Conservation (phyloP, 2,797 vertebrate species). For the Centroberyx gerrardi region DNA sequence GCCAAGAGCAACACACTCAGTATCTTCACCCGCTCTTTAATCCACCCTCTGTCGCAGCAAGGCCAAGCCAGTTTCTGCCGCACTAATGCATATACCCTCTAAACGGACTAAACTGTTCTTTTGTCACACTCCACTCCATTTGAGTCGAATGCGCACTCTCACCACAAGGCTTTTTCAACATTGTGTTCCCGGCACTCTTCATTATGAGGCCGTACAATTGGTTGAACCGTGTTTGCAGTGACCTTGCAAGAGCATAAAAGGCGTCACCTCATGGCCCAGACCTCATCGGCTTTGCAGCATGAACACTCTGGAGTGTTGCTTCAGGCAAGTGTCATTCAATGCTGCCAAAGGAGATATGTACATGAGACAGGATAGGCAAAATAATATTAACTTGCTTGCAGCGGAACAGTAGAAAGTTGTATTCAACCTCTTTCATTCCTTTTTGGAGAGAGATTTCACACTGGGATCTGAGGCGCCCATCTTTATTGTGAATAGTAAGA, state of each 20-base stretch:
- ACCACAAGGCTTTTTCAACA: neutral
- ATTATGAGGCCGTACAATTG: neutral
- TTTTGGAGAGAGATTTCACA: neutral
- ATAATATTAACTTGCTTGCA: neutral
- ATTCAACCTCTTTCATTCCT: neutral
- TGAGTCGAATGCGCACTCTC: too few relatives aligned
- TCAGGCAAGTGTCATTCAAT: neutral
- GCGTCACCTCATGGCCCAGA: too few relatives aligned
- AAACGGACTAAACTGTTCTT: neutral
- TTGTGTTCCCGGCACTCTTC: neutral
- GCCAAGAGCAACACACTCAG: neutral
- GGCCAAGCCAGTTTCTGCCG: slow-evolving; percentile 1
- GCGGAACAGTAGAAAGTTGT: neutral
- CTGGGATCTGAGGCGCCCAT: neutral
- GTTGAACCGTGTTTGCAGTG: neutral
- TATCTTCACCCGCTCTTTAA: neutral
- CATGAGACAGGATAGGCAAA: neutral
- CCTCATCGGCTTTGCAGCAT: neutral
- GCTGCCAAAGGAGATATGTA: neutral
- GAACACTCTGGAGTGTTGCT: neutral
- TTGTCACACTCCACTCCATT: neutral
- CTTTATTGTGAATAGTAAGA: neutral
- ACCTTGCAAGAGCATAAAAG: neutral
- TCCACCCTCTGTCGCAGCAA: slow-evolving; percentile 10
- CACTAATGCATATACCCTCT: neutral